Percentiles rank a stretch among this genome's conserved stretches.
These are phyloP conservation scores for Hypomesus transpacificus DNA, from an alignment of 2,113 vertebrate species.

Conservation along the genomic window DNA sequence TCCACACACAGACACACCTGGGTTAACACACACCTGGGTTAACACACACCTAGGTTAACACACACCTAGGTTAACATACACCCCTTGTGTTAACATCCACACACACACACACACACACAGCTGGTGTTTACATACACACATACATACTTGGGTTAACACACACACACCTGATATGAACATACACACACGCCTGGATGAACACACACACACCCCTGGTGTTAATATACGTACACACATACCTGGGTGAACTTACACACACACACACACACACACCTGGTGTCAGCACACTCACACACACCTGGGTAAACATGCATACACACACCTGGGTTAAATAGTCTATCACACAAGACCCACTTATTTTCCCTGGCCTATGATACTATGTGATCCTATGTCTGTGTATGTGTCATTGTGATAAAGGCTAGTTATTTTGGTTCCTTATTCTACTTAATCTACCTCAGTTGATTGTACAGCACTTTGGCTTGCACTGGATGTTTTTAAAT, in stretches of 20 bases:
- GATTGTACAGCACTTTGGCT: no score
- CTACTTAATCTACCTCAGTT: no score
- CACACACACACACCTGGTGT: not conserved
- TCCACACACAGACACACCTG: conserved; percentile 5
- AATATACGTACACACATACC: conserved; percentile 5
- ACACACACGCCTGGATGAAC: not conserved
- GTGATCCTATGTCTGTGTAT: not conserved
- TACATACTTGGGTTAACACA: conserved; percentile 2
- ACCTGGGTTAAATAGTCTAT: no score
- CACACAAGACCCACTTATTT: no score
- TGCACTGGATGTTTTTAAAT: no score
- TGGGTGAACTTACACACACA: not conserved
- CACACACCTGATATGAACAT: not conserved
- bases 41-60: not conserved
- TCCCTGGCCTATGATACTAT: not conserved
- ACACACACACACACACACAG: not conserved
- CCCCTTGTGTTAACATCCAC: not conserved
- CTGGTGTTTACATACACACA: not conserved
- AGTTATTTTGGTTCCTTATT: no score
- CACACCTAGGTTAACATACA: not conserved
- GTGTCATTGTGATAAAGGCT: not conserved
- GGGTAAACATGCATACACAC: not conserved
- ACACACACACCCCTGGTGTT: not conserved
- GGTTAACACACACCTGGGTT: not conserved
- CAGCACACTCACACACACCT: not conserved